Base-by-base conservation (phyloP, 2,888 invertebrate genomes). In the Actias luna region DNA sequence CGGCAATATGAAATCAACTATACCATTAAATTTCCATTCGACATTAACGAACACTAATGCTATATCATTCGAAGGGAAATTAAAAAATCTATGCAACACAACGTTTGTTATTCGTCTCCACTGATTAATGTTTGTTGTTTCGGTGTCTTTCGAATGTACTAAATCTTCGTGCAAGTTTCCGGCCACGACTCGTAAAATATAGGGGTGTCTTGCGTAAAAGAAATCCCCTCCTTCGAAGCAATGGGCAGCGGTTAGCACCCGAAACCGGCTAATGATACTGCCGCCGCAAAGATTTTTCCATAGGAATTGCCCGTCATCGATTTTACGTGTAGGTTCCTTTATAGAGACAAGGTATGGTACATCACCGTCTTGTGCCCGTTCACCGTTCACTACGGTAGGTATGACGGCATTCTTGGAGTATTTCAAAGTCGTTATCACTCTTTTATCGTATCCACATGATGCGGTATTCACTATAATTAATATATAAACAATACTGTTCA, bases 251-350 rank as follows among this genome's bases (percentile, higher is more conserved):
- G 89, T 82, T 0, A 89, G 59, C 0, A 89, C 82, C 22, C 70
- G 79, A 0, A 4, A 5, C 0, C 59, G n/a, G 5, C 72, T 61
- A 12, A 90, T 84, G 3, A 89, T 90, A 62, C 80, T 85, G 0
- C 85, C 89, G 0, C 89, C 88, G 22, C 89, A 90, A 0, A 88
- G 39, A 57, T 83, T 86, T 0, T 60, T 69, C 88, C 88, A 89
- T 0, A 80, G 25, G 0, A 57, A 25, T 1, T 66, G 65, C 0
- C 64, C 46, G 0, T 64, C 63, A 1, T 66, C 64, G 0, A 75
- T 35, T 50, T 29, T 73, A 0, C 63, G 63, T 0, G 52, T 2
- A 0, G 77, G 71, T 55, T 82, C 80, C 61, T 88, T 89, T 5
- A 89, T 69, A 0, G 89, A 89, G 0, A 88, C 85, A 1, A 89